Base-by-base conservation (phyloP, 2,113 vertebrate genomes). In the Burhinus bistriatus region DNA sequence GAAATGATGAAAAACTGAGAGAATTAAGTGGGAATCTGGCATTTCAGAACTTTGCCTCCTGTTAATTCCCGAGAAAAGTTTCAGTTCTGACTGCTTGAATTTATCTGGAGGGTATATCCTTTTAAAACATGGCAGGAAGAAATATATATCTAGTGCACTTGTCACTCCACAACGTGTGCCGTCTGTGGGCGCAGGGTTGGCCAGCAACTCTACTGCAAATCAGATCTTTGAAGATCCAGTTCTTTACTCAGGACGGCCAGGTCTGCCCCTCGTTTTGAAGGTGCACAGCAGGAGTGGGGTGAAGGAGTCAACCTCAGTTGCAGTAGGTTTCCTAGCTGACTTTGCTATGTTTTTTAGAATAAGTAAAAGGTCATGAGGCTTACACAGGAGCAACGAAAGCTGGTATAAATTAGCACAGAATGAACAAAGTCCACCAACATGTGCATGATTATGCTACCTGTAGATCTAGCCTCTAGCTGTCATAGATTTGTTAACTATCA, bases 21-120 rank as follows among this genome's bases (percentile, higher is more conserved):
- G 40, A 81, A 95, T 94, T 81, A 93, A 71, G 85, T 85, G 40
- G 25, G 49, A 85, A 49, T 47, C 68, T 91, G 72, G 70, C 54
- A 80, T 90, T 89, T 92, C 51, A 55, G 93, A 76, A 51, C 75
- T 76, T 83, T 61, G 40, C 49, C 16, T 77, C 38, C 76, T 83
- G 62, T 87, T 95, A 93, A 92, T 90, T 91, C 85, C 38, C n/a
- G 20, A 62, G 44, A 5, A 52, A 87, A 26, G 45, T 87, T 86
- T 95, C 90, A 64, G 27, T 90, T 96, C 85, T 96, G 90, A 83
- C 71, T 95, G 52, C 27, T 78, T 68, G 75, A 40, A 69, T 97
- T 92, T 95, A 84, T 57, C 94, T 81, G 70, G 42, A 94, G 87
- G 83, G 38, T 40, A 80, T 66, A 93, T 89, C 70, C 89, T 90